Evolutionary conservation across 2,113 vertebrate genomes (phyloP), one percentile per base, ranked within the genome.

Genomic region (Tachysurus fulvidraco): DNA sequence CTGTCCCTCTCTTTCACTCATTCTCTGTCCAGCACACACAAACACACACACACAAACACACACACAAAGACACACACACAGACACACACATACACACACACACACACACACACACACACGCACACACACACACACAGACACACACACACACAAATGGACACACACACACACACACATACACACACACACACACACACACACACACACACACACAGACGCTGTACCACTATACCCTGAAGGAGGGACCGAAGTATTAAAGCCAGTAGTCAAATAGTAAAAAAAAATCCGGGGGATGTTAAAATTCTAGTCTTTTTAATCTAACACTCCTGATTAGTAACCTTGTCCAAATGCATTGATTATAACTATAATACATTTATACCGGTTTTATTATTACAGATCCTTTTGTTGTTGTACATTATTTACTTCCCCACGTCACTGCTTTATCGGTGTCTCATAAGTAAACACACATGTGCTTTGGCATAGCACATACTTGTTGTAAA

Each of bases 61-160:
- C 85, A 86, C 90, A 83, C 76, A 91, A 91, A 93, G 89, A 82
- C 92, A 91, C 89, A 86, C 84, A 88, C 60, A n/a, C n/a, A n/a
- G n/a, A n/a, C n/a, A n/a, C n/a, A n/a, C n/a, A n/a, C n/a, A n/a
- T n/a, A n/a, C n/a, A n/a, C n/a, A 25, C 69, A 79, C 74, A 84
- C 88, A 86, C 81, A 84, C 81, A 89, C 64, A 79, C 67, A 82
- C 69, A 85, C 11, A 73, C 74, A 81, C 65, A 52, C 4, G 36
- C 71, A 25, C 69, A 79, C 74, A 84, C 88, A 86, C 81, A 84
- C 81, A 89, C 64, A 79, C 67, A 82, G 59, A 85, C 11, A 73
- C 74, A 81, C n/a, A n/a, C n/a, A 14, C 21, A 14, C 90, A 84
- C 84, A 90, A 89, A 84, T n/a, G n/a, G n/a, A n/a, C 84, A 90